phyloP scores from a whole-genome alignment of 2,888 invertebrate genomes.

The Auanema sp. region DNA sequence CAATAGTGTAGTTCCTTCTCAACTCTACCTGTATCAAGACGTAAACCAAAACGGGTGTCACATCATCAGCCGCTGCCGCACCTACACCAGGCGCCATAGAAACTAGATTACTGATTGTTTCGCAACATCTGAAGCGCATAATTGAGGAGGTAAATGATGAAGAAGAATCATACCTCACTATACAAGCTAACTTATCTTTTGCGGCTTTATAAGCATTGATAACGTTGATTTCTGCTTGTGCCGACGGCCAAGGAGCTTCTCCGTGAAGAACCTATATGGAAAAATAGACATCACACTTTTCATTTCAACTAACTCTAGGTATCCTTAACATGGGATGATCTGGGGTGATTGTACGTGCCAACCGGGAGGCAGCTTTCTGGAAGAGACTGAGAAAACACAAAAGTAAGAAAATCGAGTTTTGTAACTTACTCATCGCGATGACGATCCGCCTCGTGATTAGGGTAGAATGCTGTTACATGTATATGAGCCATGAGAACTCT shows the following conservation, averaged over 20 bases:
- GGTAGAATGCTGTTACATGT: conserved; percentile 89
- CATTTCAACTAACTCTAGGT: conserved; percentile 70
- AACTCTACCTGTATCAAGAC: conserved; percentile 78
- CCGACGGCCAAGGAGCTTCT: conserved; percentile 93
- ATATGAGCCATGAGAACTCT: conserved; percentile 83
- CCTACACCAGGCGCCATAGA: conserved; percentile 73
- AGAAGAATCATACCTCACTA: conserved; percentile 24
- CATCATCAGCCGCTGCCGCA: conserved; percentile 82
- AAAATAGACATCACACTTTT: conserved; percentile 11
- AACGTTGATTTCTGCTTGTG: conserved; percentile 83
- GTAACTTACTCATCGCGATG: conserved; percentile 80
- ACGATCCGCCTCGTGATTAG: conserved; percentile 93
- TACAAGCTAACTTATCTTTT: conserved; percentile 38
- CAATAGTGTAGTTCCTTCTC: too few relatives aligned
- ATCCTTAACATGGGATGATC: conserved; percentile 81
- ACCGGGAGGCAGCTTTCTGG: conserved; percentile 83
- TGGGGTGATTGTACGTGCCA: conserved; percentile 77
- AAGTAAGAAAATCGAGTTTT: too few relatives aligned
- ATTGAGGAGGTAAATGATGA: not conserved
- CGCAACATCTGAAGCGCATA: conserved; percentile 74
- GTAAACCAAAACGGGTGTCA: conserved; percentile 92
- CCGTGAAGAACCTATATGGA: conserved; percentile 74
- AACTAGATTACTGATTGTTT: conserved; percentile 88
- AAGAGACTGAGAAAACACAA: conserved; percentile 74
- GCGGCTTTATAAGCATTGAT: conserved; percentile 80